Evolutionary conservation across 2,888 invertebrate genomes (phyloP), one percentile per base, ranked within the genome.

Genomic region (Junonia oenone): DNA sequence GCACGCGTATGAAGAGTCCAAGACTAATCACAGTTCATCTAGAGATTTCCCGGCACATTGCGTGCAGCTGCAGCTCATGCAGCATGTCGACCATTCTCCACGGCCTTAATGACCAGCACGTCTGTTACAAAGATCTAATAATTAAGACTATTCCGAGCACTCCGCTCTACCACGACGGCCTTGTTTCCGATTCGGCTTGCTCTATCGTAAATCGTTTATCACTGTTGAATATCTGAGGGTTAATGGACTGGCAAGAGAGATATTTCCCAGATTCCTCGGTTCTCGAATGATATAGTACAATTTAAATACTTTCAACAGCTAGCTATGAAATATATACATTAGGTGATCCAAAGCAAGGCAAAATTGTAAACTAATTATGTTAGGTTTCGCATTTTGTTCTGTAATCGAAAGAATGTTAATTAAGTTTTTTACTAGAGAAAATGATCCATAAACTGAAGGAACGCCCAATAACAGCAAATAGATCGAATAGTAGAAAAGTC

Each of bases 151-250:
- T 78, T 76, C 81, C 68, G 76, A 76, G 75, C 81, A 81, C 79
- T 76, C 75, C 78, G 73, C 69, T 77, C 73, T 76, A 70, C 73
- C 75, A 75, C 71, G 68, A 72, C 78, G 82, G 79, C 83, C 86
- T 86, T 86, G 85, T 88, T 88, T 88, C 70, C 74, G 72, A 86
- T 88, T 85, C 73, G 84, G 68, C 63, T 70, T 78, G 81, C 78
- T 76, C 72, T 75, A 73, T 78, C 75, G 78, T 83, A 81, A 85
- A 88, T 86, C 82, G 81, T 81, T 88, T 83, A 82, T 77, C 81
- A 80, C 76, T 68, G 60, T 56, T 43, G 61, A 71, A 70, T 72
- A 76, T 73, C 63, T 62, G 68, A 71, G 73, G 76, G 74, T 77
- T 79, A 78, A 81, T 75, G 72, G 75, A 71, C 81, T 76, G 81